Percentiles rank a stretch among this genome's conserved stretches.
These are phyloP conservation scores for Elgaria multicarinata DNA, from an alignment of 2,113 vertebrate genomes.

Conservation along the genomic window DNA sequence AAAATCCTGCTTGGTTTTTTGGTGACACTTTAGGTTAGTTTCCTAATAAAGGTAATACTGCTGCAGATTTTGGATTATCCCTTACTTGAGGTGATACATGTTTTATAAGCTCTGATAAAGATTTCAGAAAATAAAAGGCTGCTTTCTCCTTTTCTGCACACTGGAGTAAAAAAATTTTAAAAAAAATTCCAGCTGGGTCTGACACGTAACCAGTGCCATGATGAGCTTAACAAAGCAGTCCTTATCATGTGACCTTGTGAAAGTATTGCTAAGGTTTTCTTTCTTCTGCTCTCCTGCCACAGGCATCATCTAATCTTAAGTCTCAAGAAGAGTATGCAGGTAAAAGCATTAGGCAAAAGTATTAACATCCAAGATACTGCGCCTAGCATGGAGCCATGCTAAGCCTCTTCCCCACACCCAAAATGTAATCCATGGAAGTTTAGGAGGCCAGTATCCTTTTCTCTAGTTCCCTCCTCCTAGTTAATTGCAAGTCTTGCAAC, in stretches of 20 bases:
- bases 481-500: neutral
- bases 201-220: neutral
- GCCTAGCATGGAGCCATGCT: neutral
- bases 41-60: neutral
- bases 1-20: neutral
- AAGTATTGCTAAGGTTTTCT: neutral
- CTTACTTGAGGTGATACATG: neutral
- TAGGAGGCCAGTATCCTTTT: neutral
- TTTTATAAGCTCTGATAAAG: conserved; percentile 14
- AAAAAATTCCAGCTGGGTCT: neutral
- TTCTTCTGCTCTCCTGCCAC: neutral
- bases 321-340: conserved; percentile 14
- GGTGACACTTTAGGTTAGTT: neutral
- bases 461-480: neutral
- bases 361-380: neutral
- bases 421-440: neutral
- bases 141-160: neutral
- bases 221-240: neutral
- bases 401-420: neutral
- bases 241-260: conserved; percentile 23
- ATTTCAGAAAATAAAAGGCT: neutral
- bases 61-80: neutral
- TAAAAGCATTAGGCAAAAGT: conserved; percentile 21
- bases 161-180: neutral
- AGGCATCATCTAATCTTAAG: conserved; percentile 1